Evolutionary conservation across 2,797 vertebrate species (phyloP).

Genomic region (Carduelis carduelis): DNA sequence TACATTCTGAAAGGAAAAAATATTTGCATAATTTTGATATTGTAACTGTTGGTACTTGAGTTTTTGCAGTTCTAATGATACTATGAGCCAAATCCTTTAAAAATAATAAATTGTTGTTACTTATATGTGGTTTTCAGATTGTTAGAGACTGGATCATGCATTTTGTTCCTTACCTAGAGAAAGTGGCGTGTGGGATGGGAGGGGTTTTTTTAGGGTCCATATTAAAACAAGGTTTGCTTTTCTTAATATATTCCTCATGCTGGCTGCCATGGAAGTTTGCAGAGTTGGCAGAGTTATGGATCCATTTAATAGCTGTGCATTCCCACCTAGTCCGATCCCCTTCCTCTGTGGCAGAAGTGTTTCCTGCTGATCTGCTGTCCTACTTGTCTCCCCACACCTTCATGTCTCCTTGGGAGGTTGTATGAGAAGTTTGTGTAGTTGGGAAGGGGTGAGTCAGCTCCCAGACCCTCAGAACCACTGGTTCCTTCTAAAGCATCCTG

Average conservation of each 20-base stretch:
- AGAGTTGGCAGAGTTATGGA: not conserved
- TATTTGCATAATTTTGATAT: not conserved
- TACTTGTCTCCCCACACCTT: fast-evolving
- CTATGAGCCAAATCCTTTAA: not conserved
- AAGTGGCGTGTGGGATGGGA: not conserved
- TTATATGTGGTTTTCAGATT: not conserved
- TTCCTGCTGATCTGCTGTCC: not conserved
- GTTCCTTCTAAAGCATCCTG: not conserved
- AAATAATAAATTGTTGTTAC: not conserved
- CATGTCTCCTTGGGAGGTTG: not conserved
- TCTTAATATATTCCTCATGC: not conserved
- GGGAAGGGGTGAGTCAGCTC: not conserved
- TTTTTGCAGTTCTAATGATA: not conserved
- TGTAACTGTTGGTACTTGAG: not conserved
- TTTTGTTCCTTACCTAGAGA: not conserved
- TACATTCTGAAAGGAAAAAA: not conserved
- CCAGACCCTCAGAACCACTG: not conserved
- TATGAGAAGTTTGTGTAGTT: not conserved
- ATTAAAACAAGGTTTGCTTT: not conserved
- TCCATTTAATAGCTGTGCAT: not conserved
- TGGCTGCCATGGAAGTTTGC: not conserved
- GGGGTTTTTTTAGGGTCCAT: not conserved
- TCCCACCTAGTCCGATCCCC: not conserved
- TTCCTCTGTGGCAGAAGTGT: not conserved
- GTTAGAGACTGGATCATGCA: not conserved